phyloP scores from a whole-genome alignment of 2,797 vertebrate genomes.

The Artibeus lituratus region DNA sequence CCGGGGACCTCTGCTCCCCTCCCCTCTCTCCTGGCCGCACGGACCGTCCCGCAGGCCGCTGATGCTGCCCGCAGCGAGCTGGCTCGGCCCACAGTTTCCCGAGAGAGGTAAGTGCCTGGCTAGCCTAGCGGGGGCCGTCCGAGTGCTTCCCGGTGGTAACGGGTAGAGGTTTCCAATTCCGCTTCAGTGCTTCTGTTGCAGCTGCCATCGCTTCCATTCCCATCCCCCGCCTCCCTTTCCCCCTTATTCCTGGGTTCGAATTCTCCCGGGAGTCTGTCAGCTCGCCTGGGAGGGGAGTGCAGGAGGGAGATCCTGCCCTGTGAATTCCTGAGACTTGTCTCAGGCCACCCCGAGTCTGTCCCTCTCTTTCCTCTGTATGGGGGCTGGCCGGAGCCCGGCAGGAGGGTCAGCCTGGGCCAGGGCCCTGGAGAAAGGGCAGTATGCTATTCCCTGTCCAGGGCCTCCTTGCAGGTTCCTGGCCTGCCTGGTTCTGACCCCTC shows the following conservation, averaged over 20 bases:
- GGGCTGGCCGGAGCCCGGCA: not conserved
- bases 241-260: conserved; percentile 42
- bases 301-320: not conserved
- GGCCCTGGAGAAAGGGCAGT: not conserved
- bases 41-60: conserved; percentile 71
- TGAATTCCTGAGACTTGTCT: not conserved
- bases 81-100: conserved; percentile 63
- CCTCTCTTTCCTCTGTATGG: no score
- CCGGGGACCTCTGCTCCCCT: conserved; percentile 49
- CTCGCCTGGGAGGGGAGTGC: not conserved
- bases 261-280: conserved; percentile 67
- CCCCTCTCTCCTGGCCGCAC: conserved; percentile 58
- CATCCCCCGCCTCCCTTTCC: conserved; percentile 31
- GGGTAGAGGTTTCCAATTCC: not conserved
- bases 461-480: not conserved
- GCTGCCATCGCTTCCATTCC: conserved; percentile 28
- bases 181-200: not conserved
- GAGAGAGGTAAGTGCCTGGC: conserved; percentile 64
- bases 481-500: not conserved
- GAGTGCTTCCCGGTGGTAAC: not conserved
- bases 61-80: conserved; percentile 59
- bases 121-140: not conserved
- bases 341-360: not conserved
- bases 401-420: not conserved
- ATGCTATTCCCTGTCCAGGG: not conserved